A percentile compares a stretch with the other conserved stretches of the same genome.
Conservation (phyloP, 2,113 vertebrate species). For the Mellivora capensis region DNA sequence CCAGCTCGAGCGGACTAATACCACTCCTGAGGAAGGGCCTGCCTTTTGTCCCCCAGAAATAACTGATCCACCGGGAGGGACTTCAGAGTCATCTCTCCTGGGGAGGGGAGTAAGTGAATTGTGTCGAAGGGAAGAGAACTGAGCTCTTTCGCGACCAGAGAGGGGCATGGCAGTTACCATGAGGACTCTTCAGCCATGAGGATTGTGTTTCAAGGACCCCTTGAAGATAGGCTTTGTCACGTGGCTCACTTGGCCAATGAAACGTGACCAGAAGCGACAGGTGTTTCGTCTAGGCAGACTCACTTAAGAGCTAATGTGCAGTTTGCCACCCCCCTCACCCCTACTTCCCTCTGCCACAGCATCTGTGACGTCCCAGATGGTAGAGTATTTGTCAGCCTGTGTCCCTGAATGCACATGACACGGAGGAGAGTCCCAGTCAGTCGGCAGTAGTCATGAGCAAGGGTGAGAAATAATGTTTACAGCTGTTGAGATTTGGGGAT, state of each 20-base stretch:
- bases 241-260: background rate
- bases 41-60: background rate
- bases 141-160: background rate
- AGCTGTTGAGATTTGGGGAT: background rate
- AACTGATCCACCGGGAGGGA: background rate
- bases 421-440: background rate
- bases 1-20: background rate
- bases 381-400: background rate
- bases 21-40: background rate
- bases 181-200: background rate
- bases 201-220: background rate
- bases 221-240: background rate
- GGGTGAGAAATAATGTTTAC: background rate
- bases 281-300: background rate
- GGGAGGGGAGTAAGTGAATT: background rate
- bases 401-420: background rate
- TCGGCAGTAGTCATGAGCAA: background rate
- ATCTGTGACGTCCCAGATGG: background rate
- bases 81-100: background rate
- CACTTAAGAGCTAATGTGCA: background rate
- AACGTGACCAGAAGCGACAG: background rate
- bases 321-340: background rate
- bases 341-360: background rate
- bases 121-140: background rate
- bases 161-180: background rate